Conservation (phyloP, 2,888 invertebrate species). For the Papilio elwesi region DNA sequence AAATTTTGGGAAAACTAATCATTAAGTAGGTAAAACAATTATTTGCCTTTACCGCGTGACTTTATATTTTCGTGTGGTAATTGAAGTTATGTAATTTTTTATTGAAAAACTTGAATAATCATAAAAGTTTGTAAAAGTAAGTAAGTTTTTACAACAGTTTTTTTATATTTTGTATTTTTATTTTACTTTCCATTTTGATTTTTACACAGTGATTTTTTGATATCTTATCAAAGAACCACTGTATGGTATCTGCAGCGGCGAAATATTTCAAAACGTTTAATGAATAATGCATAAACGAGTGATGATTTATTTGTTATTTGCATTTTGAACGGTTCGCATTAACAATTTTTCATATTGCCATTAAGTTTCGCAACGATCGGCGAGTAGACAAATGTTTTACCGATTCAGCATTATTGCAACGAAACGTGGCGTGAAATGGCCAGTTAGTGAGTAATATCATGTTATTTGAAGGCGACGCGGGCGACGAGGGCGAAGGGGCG, state of each 20-base stretch:
- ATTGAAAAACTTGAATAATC: too few species aligned
- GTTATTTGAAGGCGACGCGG: constrained; percentile 78
- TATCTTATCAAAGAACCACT: constrained; percentile 6
- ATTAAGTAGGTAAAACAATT: too few species aligned
- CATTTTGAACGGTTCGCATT: constrained; percentile 22
- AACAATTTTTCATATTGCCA: constrained; percentile 28
- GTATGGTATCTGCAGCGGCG: constrained; percentile 2
- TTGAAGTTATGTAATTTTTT: too few species aligned
- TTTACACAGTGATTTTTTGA: constrained; percentile 13
- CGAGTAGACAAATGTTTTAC: constrained; percentile 48
- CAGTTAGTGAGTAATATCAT: constrained; percentile 82
- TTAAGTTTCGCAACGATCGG: constrained; percentile 45
- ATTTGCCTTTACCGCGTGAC: too few species aligned
- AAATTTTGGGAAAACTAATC: too few species aligned
- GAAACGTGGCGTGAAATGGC: constrained; percentile 79
- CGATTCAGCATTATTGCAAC: constrained; percentile 58
- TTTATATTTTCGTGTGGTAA: too few species aligned
- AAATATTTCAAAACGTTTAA: constrained; percentile 17
- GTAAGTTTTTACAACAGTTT: too few species aligned
- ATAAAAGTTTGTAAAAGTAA: too few species aligned
- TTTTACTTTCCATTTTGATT: neutral
- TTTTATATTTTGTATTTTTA: constrained; percentile 3
- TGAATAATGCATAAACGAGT: constrained; percentile 21
- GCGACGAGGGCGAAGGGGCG: constrained; percentile 72
- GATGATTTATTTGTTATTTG: constrained; percentile 31